phyloP scores from a whole-genome alignment of 2,113 vertebrate species.

The Clarias batrachus region DNA sequence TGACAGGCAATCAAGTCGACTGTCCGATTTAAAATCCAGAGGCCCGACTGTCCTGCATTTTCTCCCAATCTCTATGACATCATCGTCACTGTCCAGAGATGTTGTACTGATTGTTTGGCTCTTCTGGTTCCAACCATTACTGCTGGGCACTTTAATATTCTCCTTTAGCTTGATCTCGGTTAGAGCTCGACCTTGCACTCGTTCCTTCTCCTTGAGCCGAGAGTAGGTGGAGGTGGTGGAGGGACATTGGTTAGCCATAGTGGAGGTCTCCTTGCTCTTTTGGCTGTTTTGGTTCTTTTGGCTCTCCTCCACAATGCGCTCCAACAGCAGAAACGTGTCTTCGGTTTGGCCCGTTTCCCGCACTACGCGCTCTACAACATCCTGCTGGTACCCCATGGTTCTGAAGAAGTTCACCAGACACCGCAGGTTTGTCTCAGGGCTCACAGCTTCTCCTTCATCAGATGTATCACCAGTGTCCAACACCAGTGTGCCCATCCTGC shows the following conservation, averaged over 20 bases:
- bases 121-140: slow-evolving; percentile 66
- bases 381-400: slow-evolving; percentile 94
- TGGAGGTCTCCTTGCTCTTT: slow-evolving; percentile 44
- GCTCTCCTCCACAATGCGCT: slow-evolving; percentile 88
- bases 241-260: slow-evolving; percentile 45
- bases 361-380: slow-evolving; percentile 90
- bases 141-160: slow-evolving; percentile 67
- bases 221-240: slow-evolving; percentile 46
- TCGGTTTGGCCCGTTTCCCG: slow-evolving; percentile 80
- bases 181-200: slow-evolving; percentile 53
- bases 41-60: slow-evolving; percentile 54
- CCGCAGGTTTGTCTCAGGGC: slow-evolving; percentile 89
- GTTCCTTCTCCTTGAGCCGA: slow-evolving; percentile 64
- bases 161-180: slow-evolving; percentile 64
- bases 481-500: slow-evolving; percentile 55
- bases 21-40: slow-evolving; percentile 61
- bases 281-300: slow-evolving; percentile 57
- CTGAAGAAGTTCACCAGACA: slow-evolving; percentile 96
- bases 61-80: slow-evolving; percentile 46
- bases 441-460: slow-evolving; percentile 76
- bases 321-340: slow-evolving; percentile 86
- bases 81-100: slow-evolving; percentile 42
- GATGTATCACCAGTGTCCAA: slow-evolving; percentile 62
- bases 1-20: slow-evolving; percentile 75
- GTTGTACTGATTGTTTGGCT: slow-evolving; percentile 60